Percentiles rank a stretch among this genome's conserved stretches.
phyloP scores from a whole-genome alignment of 1,140 invertebrate species.

The Bombus polaris region DNA sequence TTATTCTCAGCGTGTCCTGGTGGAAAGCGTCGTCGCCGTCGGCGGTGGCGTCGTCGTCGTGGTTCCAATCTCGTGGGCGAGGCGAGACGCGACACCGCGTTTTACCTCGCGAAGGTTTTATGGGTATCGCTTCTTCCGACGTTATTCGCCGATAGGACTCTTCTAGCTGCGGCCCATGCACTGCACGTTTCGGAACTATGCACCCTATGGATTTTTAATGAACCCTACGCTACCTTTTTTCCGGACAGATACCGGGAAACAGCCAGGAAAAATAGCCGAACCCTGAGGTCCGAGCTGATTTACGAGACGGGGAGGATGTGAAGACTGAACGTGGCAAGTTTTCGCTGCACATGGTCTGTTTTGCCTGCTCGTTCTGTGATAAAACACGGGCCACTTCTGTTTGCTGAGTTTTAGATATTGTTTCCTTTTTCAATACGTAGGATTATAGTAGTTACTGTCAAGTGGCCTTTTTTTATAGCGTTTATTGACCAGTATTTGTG shows the following conservation, averaged over 20 bases:
- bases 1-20: conserved; percentile 62
- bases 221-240: conserved; percentile 1
- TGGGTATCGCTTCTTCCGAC: conserved; percentile 37
- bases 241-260: conserved; percentile 18
- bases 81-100: conserved; percentile 11
- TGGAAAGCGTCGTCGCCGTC: conserved; percentile 44
- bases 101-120: conserved; percentile 54
- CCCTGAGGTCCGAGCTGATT: background rate
- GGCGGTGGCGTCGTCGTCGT: conserved; percentile 1
- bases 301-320: background rate
- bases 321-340: background rate
- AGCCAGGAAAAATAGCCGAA: background rate
- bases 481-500: no score
- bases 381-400: no score
- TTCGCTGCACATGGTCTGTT: background rate
- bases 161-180: conserved; percentile 15
- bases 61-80: conserved; percentile 39
- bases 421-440: no score
- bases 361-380: no score
- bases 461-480: no score
- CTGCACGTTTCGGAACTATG: conserved; percentile 60
- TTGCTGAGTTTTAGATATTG: no score
- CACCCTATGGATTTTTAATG: conserved; percentile 64
- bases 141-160: conserved; percentile 56
- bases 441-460: no score